Evolutionary conservation across 2,797 vertebrate species (phyloP).

Genomic region (Salarias fasciatus): DNA sequence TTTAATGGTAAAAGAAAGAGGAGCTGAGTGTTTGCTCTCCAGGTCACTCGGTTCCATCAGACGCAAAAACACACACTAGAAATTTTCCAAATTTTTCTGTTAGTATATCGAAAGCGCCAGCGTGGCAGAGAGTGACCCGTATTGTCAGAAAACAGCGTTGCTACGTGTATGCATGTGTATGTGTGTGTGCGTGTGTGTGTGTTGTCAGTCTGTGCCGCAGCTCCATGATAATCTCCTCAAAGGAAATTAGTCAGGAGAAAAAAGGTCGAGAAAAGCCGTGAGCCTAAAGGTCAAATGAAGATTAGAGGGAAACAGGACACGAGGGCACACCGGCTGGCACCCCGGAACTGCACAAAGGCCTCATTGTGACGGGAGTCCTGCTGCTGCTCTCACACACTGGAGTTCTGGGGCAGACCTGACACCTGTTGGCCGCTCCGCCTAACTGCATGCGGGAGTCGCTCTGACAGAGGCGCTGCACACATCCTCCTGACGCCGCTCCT

Average conservation of each 20-base stretch:
- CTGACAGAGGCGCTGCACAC: too few species aligned
- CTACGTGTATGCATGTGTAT: constrained; percentile 23
- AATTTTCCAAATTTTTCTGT: constrained; percentile 18
- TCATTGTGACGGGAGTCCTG: constrained; percentile 76
- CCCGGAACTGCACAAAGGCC: constrained; percentile 79
- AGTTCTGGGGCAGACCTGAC: constrained; percentile 63
- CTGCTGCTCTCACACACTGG: too few species aligned
- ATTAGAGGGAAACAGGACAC: constrained; percentile 81
- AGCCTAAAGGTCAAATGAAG: constrained; percentile 81
- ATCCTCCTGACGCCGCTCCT: too few species aligned
- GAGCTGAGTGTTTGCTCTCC: too few species aligned
- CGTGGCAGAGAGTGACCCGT: constrained; percentile 11
- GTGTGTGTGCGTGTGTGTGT: too few species aligned
- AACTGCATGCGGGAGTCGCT: constrained; percentile 57
- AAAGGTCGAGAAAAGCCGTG: constrained; percentile 67
- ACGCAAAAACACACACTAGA: constrained; percentile 20
- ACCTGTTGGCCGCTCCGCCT: constrained; percentile 72
- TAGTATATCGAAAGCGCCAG: constrained; percentile 41
- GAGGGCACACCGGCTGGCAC: constrained; percentile 75
- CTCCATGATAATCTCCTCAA: constrained; percentile 70
- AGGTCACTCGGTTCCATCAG: background rate
- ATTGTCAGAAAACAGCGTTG: constrained; percentile 46
- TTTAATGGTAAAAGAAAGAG: background rate
- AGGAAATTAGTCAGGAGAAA: constrained; percentile 64
- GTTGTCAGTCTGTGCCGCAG: constrained; percentile 34